Percentiles rank a stretch among this genome's conserved stretches.
Evolutionary conservation across 2,797 vertebrate genomes (phyloP).

Genomic region (Salmo trutta): DNA sequence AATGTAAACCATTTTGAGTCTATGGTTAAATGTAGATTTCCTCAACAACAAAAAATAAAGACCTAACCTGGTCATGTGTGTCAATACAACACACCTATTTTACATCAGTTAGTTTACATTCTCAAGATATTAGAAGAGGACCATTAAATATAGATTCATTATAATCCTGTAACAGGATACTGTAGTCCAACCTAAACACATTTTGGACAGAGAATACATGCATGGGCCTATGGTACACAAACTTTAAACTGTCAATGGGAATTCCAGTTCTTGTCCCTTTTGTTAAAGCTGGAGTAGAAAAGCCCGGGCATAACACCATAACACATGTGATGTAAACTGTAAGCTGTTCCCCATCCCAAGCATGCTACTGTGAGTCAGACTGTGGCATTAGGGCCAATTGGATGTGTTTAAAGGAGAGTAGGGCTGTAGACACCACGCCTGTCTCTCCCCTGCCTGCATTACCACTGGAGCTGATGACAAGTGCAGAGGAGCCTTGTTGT

Average conservation of each 20-base stretch:
- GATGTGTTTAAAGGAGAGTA: constrained; percentile 66
- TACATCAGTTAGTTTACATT: neutral
- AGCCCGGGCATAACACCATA: constrained; percentile 27
- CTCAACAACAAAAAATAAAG: neutral
- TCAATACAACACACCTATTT: neutral
- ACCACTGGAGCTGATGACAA: constrained; percentile 63
- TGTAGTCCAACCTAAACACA: neutral
- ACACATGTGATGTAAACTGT: constrained; percentile 50
- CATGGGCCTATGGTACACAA: neutral
- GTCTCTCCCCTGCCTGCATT: constrained; percentile 41
- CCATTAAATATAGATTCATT: neutral
- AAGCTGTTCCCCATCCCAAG: constrained; percentile 36
- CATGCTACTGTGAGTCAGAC: constrained; percentile 38
- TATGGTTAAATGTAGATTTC: neutral
- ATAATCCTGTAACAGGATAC: neutral
- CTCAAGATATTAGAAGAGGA: neutral
- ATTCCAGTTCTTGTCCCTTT: neutral
- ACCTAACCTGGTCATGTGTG: neutral
- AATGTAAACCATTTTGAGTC: neutral
- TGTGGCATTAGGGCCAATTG: constrained; percentile 59
- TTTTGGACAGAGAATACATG: neutral
- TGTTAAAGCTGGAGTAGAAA: neutral
- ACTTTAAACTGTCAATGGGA: neutral
- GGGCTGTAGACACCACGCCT: constrained; percentile 63
- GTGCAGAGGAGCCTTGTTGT: constrained; percentile 58